A percentile compares a stretch with the other conserved stretches of the same genome.
phyloP scores from a whole-genome alignment of 2,888 invertebrate genomes.

The Venustoraphidia nigricollis region DNA sequence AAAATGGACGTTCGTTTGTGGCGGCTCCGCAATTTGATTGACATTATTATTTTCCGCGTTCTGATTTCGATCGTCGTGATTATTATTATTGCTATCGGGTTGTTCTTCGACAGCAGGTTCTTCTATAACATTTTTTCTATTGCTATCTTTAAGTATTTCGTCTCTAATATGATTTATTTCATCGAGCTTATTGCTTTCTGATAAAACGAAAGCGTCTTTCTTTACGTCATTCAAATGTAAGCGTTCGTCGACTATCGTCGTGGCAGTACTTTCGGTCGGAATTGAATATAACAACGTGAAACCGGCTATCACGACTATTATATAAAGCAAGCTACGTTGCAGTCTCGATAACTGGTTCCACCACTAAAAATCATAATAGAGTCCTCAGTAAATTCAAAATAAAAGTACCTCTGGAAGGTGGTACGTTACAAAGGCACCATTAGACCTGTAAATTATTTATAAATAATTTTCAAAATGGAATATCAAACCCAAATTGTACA shows the following conservation, averaged over 20 bases:
- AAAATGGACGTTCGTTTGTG: constrained; percentile 12
- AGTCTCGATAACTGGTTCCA: constrained; percentile 78
- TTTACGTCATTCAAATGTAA: constrained; percentile 14
- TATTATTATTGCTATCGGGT: neutral
- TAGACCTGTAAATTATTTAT: no score
- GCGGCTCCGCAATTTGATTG: constrained; percentile 20
- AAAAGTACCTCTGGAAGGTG: no score
- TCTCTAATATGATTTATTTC: constrained; percentile 18
- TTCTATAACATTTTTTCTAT: constrained; percentile 27
- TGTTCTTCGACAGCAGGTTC: constrained; percentile 24
- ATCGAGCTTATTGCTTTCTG: constrained; percentile 21
- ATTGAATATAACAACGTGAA: constrained; percentile 44
- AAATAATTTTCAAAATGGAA: no score
- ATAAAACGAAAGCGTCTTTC: constrained; percentile 21
- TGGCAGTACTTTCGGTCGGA: constrained; percentile 26
- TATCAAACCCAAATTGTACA: no score
- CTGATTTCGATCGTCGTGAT: constrained; percentile 1
- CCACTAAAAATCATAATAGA: constrained; percentile 38
- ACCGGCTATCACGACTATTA: constrained; percentile 37
- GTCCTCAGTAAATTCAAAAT: neutral
- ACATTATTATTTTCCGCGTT: constrained; percentile 13
- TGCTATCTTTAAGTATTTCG: constrained; percentile 6
- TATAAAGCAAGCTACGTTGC: constrained; percentile 61
- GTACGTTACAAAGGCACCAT: no score
- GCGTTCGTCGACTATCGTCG: constrained; percentile 14